A percentile compares a stretch with the other conserved stretches of the same genome.
phyloP scores from a whole-genome alignment of 1,140 invertebrate species.

The Ceratina australensis region DNA sequence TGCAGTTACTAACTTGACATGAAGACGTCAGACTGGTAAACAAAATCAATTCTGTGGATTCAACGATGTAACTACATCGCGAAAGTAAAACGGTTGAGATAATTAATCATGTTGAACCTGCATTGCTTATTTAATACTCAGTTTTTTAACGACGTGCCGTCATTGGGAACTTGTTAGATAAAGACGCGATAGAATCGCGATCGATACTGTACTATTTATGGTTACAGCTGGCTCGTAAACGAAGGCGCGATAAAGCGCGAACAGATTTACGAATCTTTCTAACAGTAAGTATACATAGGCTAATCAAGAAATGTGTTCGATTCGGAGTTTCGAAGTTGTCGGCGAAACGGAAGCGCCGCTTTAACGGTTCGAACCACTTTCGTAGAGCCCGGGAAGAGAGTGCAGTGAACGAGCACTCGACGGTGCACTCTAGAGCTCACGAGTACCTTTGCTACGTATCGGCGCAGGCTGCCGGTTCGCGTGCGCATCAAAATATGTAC shows the following conservation, averaged over 20 bases:
- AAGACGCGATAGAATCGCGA: background rate
- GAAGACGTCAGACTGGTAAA: no score
- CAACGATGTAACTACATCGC: no score
- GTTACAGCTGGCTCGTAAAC: background rate
- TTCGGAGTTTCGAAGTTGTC: constrained; percentile 17
- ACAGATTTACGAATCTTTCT: background rate
- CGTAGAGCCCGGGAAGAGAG: constrained; percentile 22
- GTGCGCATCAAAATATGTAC: constrained; percentile 22
- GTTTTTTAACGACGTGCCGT: no score
- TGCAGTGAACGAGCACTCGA: constrained; percentile 46
- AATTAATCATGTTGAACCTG: no score
- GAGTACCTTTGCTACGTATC: constrained; percentile 8
- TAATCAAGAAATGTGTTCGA: constrained; percentile 1
- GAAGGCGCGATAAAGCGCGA: constrained; percentile 12
- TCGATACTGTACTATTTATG: constrained; percentile 13
- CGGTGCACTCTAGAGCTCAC: constrained; percentile 15
- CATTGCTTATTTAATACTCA: no score
- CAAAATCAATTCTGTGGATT: no score
- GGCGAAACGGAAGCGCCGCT: constrained; percentile 33
- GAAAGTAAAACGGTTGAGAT: no score
- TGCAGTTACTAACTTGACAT: no score
- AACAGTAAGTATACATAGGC: background rate
- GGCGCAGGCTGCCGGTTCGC: background rate
- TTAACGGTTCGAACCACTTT: constrained; percentile 48
- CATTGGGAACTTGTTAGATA: background rate